Conservation (phyloP, 2,797 vertebrate species). For the Apogon hyalosoma region DNA sequence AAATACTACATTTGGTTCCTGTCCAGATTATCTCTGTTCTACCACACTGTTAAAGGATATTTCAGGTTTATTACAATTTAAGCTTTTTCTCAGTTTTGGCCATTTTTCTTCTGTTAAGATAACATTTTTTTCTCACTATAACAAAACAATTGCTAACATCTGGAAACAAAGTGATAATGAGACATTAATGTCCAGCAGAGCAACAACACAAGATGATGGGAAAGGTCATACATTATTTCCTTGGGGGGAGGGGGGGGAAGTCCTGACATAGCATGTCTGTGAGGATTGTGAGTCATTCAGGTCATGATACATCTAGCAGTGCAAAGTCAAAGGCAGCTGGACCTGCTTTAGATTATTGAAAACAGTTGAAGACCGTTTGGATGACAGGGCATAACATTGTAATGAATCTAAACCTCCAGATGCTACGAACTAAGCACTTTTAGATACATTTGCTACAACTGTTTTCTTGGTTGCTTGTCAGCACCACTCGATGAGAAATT, state of each 20-base stretch:
- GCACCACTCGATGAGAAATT: constrained; percentile 1
- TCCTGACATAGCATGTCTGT: too few relatives aligned
- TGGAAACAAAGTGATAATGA: constrained; percentile 7
- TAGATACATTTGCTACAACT: not conserved
- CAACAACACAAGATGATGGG: constrained; percentile 1
- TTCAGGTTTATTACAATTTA: constrained; percentile 16
- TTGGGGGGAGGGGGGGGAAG: too few relatives aligned
- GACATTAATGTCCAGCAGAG: not conserved
- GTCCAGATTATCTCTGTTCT: constrained; percentile 10
- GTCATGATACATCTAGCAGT: too few relatives aligned
- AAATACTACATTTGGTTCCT: not conserved
- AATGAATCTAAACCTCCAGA: too few relatives aligned
- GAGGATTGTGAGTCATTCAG: too few relatives aligned
- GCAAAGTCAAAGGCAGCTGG: too few relatives aligned
- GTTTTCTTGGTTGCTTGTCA: constrained; percentile 5
- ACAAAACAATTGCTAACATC: constrained; percentile 6
- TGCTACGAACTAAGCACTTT: too few relatives aligned
- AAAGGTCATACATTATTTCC: not conserved
- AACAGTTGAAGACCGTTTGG: too few relatives aligned
- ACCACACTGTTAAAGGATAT: constrained; percentile 18
- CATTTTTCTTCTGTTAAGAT: not conserved
- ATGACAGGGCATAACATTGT: too few relatives aligned
- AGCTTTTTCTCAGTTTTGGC: constrained; percentile 15
- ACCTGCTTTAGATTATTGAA: too few relatives aligned
- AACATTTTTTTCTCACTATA: constrained; percentile 6